Evolutionary conservation across 2,113 vertebrate species (phyloP).

Genomic region (Dicentrarchus labrax): DNA sequence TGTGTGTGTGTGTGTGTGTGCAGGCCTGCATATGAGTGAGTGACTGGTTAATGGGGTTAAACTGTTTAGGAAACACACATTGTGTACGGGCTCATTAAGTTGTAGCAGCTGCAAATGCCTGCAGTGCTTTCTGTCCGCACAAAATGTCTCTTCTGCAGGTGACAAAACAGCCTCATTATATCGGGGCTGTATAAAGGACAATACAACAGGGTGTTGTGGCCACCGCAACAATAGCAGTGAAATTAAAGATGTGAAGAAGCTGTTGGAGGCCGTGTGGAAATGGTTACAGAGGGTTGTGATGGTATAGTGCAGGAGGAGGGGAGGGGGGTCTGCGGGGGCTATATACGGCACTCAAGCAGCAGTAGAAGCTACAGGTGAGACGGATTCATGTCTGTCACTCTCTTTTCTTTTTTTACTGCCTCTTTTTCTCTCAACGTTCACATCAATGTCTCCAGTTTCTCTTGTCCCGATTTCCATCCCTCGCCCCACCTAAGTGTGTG

Average conservation of each 20-base stretch:
- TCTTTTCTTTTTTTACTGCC: slow-evolving; percentile 48
- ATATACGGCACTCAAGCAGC: slow-evolving; percentile 1
- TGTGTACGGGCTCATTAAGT: slow-evolving; percentile 48
- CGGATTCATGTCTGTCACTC: slow-evolving; percentile 58
- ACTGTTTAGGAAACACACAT: slow-evolving; percentile 67
- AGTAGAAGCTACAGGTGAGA: slow-evolving; percentile 55
- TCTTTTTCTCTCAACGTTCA: slow-evolving; percentile 49
- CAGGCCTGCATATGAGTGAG: not conserved
- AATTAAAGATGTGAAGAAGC: slow-evolving; percentile 75
- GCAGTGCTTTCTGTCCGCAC: slow-evolving; percentile 61
- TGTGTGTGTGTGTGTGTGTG: not conserved
- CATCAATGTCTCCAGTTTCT: slow-evolving; percentile 76
- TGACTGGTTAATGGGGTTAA: slow-evolving; percentile 48
- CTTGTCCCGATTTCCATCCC: slow-evolving; percentile 66
- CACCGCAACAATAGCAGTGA: slow-evolving; percentile 68
- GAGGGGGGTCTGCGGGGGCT: slow-evolving; percentile 18
- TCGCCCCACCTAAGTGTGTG: slow-evolving; percentile 67
- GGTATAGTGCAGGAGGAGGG: not conserved
- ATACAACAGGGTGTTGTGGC: slow-evolving; percentile 68
- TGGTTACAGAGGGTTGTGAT: slow-evolving; percentile 32
- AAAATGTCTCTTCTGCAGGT: slow-evolving; percentile 52
- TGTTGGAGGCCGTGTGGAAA: slow-evolving; percentile 47
- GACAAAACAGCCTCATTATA: slow-evolving; percentile 72
- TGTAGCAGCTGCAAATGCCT: slow-evolving; percentile 64
- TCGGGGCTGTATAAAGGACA: slow-evolving; percentile 60